Evolutionary conservation across 2,888 invertebrate genomes (phyloP).

Genomic region (Rhopalosiphum nymphaeae): DNA sequence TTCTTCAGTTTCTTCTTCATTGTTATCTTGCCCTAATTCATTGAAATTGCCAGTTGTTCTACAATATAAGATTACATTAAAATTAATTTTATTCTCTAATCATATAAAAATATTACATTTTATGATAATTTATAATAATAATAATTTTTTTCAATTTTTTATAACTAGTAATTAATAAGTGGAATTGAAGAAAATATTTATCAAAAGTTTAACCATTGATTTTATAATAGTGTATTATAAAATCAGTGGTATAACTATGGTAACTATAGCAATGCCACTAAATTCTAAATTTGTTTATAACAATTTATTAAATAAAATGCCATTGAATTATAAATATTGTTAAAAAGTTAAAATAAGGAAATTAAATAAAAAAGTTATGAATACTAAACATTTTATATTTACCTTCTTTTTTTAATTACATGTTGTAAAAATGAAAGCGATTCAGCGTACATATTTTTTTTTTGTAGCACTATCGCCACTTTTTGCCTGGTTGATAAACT

Average conservation of each 20-base stretch:
- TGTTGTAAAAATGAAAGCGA: background rate
- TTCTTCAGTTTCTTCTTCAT: background rate
- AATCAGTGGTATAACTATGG: too few species aligned
- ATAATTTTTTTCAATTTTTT: too few species aligned
- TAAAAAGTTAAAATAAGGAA: background rate
- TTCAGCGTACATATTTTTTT: background rate
- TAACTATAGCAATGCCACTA: background rate
- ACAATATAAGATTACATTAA: background rate
- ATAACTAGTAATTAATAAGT: too few species aligned
- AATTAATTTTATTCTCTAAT: too few species aligned
- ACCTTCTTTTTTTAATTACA: background rate
- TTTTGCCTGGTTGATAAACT: background rate
- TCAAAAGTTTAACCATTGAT: too few species aligned
- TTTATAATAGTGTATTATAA: background rate
- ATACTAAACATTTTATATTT: background rate
- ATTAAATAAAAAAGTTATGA: background rate
- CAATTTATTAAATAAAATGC: background rate
- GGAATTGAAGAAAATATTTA: too few species aligned
- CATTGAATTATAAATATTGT: background rate
- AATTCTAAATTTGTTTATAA: background rate
- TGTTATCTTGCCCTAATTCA: background rate
- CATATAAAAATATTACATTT: too few species aligned
- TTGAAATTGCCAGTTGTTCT: conserved; percentile 2
- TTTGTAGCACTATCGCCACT: background rate
- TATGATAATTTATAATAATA: too few species aligned